Percentiles rank a stretch among this genome's conserved stretches.
Evolutionary conservation across 2,113 vertebrate genomes (phyloP).

Genomic region (Oryzias celebensis): DNA sequence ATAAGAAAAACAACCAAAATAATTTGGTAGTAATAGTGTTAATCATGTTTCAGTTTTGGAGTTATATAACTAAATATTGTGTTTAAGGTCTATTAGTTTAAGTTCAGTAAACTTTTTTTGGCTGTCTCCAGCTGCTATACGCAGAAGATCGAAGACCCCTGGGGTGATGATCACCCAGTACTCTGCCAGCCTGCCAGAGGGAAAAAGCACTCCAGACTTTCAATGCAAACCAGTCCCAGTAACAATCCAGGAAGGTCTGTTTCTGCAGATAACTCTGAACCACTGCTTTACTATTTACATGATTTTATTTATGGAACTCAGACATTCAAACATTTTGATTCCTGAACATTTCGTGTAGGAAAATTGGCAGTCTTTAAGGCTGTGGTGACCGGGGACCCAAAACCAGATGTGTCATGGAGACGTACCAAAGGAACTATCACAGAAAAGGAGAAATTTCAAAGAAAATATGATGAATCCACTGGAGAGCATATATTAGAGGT

Average conservation of each 20-base stretch:
- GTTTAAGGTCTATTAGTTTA: not conserved
- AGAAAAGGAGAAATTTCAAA: constrained; percentile 76
- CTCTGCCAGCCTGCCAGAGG: constrained; percentile 76
- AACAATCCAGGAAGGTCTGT: constrained; percentile 81
- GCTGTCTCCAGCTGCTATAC: constrained; percentile 51
- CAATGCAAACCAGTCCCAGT: constrained; percentile 75
- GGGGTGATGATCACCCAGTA: constrained; percentile 82
- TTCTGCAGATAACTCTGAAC: not conserved
- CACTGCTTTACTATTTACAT: not conserved
- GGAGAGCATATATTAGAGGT: constrained; percentile 83
- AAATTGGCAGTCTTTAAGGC: constrained; percentile 81
- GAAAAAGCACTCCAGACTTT: constrained; percentile 83
- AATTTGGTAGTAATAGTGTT: not conserved
- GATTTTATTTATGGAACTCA: not conserved
- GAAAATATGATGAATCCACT: constrained; percentile 61
- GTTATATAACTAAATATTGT: not conserved
- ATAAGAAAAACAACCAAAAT: not conserved
- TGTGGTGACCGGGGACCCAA: constrained; percentile 80
- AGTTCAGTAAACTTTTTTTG: not conserved
- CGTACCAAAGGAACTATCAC: constrained; percentile 63
- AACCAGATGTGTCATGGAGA: constrained; percentile 81
- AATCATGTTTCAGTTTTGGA: not conserved
- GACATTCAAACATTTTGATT: not conserved
- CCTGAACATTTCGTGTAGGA: constrained; percentile 65
- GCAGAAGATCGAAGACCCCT: constrained; percentile 76